Percentiles rank a stretch among this genome's conserved stretches.
phyloP scores from a whole-genome alignment of 2,888 invertebrate genomes.

The Mactromeris polynyma region DNA sequence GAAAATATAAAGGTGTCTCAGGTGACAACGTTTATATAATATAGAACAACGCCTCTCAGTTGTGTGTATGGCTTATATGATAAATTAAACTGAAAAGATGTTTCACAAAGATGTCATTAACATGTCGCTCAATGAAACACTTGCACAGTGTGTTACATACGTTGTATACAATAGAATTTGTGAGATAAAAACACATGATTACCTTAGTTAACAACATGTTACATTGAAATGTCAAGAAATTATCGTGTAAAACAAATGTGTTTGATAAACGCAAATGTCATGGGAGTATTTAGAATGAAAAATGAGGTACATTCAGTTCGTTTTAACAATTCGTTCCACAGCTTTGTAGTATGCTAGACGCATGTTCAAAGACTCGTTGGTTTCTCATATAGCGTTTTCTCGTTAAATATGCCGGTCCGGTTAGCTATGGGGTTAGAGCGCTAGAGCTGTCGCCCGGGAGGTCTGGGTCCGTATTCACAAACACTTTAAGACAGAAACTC shows the following conservation, averaged over 20 bases:
- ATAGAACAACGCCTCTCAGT: neutral
- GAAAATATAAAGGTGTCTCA: slow-evolving; percentile 12
- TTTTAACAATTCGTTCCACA: too few species aligned
- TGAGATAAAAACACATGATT: neutral
- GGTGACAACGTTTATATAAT: neutral
- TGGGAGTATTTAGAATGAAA: neutral
- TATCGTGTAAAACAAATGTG: neutral
- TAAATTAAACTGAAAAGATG: neutral
- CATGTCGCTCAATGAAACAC: neutral
- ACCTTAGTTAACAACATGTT: neutral
- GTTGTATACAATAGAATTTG: neutral
- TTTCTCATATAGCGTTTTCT: too few species aligned
- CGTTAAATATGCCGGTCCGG: too few species aligned
- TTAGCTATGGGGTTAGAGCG: too few species aligned
- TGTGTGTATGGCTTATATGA: neutral
- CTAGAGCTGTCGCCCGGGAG: too few species aligned
- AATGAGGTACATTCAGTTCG: neutral
- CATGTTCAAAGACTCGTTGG: too few species aligned
- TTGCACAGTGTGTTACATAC: neutral
- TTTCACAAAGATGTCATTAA: neutral
- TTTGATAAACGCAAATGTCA: neutral
- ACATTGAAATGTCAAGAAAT: neutral
- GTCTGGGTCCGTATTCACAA: too few species aligned
- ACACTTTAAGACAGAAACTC: too few species aligned
- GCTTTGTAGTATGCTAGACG: too few species aligned